Base-by-base conservation (phyloP, 2,113 vertebrate species). In the Dicrurus megarhynchus region DNA sequence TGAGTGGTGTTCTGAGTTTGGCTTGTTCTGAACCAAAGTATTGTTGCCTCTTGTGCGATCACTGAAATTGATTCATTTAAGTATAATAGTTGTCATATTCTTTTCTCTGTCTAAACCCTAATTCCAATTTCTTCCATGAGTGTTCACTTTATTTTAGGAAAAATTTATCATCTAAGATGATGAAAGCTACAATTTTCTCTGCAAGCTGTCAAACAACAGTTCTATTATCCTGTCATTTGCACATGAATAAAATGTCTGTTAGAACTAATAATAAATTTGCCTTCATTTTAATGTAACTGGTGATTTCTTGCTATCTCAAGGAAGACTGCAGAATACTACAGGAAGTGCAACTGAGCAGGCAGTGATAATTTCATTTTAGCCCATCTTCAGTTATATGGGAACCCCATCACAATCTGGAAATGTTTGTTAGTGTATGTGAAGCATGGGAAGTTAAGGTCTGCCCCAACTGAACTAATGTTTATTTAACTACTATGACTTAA, bases 141-240 rank as follows among this genome's bases (percentile, higher is more conserved):
- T 81, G 44, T 93, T 96, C 94, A 67, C 69, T 96, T 92, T 96
- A 96, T 96, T 97, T 97, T 95, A 83, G 90, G 95, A 95, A 96
- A 90, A 96, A 95, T 49, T 76, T 96, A 83, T 97, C 93, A 94
- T 89, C 68, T 85, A 85, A 74, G 50, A 93, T 76, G 85, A 96
- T 97, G 77, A 97, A 96, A 96, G 93, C 83, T 96, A 73, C 67
- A 96, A 96, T 97, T 97, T 95, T 97, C 95, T 89, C 74, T 91
- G 88, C 77, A 94, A 90, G 88, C 92, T 96, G 95, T 97, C 97
- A 97, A 97, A 96, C 94, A 97, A 71, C 80, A 80, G 57, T 87
- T 95, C 80, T 94, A 94, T 97, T 93, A 97, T 79, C 92, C 63
- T 96, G 95, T 92, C 95, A 96, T 93, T 93, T 97, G 60, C 84